Evolutionary conservation across 2,888 invertebrate species (phyloP).

Genomic region (Lepidonotus clava): DNA sequence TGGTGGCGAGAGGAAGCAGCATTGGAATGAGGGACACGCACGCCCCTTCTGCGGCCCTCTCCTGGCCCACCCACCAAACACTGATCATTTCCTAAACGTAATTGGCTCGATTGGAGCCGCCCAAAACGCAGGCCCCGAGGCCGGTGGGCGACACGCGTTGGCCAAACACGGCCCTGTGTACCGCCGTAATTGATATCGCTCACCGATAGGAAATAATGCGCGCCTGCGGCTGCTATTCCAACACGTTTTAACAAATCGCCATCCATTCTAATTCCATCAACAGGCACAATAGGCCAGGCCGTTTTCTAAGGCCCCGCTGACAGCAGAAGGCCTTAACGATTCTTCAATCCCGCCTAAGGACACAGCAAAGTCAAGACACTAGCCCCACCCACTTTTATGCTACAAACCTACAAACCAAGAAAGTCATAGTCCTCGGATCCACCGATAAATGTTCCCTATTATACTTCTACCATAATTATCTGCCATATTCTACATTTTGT

Average conservation of each 20-base stretch:
- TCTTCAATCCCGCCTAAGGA: no score
- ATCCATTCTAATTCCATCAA: conserved; percentile 34
- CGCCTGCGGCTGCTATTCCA: conserved; percentile 8
- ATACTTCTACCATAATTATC: no score
- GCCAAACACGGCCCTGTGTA: conserved; percentile 18
- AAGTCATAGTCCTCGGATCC: no score
- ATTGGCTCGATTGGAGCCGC: conserved; percentile 44
- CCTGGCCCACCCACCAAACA: conserved; percentile 4
- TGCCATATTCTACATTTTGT: no score
- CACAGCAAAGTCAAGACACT: no score
- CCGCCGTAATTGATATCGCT: conserved; percentile 18
- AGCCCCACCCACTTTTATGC: no score
- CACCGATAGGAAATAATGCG: conserved; percentile 41
- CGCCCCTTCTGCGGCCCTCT: not conserved
- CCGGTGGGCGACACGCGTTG: not conserved
- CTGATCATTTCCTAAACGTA: conserved; percentile 45
- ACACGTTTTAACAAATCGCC: conserved; percentile 17
- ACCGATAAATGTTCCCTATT: no score
- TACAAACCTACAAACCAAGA: no score
- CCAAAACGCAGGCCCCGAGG: not conserved
- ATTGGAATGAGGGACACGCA: conserved; percentile 37
- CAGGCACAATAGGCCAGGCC: not conserved
- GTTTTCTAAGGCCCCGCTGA: not conserved
- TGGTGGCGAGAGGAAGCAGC: not conserved
- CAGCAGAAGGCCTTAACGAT: no score